These are phyloP conservation scores for Papilio demoleus DNA, from an alignment of 2,888 invertebrate species.

Conservation along the genomic window DNA sequence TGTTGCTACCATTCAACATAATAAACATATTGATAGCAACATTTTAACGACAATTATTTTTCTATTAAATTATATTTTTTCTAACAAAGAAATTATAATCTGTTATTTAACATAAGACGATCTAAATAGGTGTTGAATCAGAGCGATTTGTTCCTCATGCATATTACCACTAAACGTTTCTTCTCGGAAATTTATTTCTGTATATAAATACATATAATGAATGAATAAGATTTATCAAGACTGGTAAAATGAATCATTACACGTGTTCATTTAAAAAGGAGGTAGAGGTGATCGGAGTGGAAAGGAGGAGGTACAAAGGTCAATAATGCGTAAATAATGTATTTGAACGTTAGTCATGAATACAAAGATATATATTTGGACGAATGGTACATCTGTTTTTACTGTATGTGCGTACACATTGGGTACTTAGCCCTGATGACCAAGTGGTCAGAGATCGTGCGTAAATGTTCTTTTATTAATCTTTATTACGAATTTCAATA, in stretches of 20 bases:
- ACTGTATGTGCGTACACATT: not conserved
- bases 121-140: too few species aligned
- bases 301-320: not conserved
- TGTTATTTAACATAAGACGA: too few species aligned
- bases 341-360: constrained; percentile 1
- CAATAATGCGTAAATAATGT: not conserved
- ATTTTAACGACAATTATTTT: too few species aligned
- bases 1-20: constrained; percentile 4
- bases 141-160: not conserved
- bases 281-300: too few species aligned
- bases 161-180: not conserved
- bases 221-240: constrained; percentile 13
- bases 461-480: too few species aligned
- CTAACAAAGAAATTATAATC: too few species aligned
- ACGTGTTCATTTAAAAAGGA: not conserved
- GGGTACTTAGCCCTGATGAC: not conserved
- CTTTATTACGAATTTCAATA: too few species aligned
- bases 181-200: not conserved
- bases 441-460: not conserved
- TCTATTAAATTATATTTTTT: too few species aligned
- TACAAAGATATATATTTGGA: not conserved
- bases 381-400: not conserved
- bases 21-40: too few species aligned
- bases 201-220: constrained; percentile 9
- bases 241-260: not conserved